Base-by-base conservation (phyloP, 2,888 invertebrate species). In the Lasioglossum pauxillum region DNA sequence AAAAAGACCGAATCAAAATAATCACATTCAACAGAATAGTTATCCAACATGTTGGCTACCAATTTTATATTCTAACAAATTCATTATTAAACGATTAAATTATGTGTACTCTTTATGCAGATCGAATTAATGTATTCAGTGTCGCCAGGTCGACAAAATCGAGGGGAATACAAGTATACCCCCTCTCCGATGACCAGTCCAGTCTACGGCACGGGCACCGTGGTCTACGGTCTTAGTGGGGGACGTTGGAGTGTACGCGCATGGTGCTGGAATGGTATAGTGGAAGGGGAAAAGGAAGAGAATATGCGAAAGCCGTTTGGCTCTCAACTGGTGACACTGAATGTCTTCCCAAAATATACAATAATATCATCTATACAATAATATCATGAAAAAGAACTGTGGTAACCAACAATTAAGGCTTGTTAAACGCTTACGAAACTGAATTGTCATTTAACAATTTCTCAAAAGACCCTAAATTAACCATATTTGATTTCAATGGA, bases 1-100 rank as follows among this genome's bases (percentile, higher is more conserved):
- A 41, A 49, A 69, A 35, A 3, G 46, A 16, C 31, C 35, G 38
- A 60, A 19, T 84, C 69, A 67, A 69, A 74, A 57, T 38, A n/a
- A 35, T 46, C n/a, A 53, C 27, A 53, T 23, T 53, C 8, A 75
- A 64, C 27, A 44, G 19, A 31, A 72, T 75, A 35, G 44, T 46
- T 19, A 2, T 77, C 5, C 27, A 46, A 35, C 4, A 16, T 57
- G 27, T 60, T 84, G 12, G 19, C 41, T 19, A 75, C 38, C 35
- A 53, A 1, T 3, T 31, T 5, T 16, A 46, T 53, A 27, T 44
- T 38, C n/a, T 44, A 23, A 0, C 38, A 57, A 57, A 53, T 35
- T 27, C 35, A 23, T 12, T n/a, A 19, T 80, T 49, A 41, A 72
- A 77, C 60, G n/a, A n/a, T 76, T 35, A 1, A 57, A 72, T 44